Evolutionary conservation across 1,140 invertebrate genomes (phyloP), one percentile per base, ranked within the genome.

Genomic region (Caenorhabditis briggsae): DNA sequence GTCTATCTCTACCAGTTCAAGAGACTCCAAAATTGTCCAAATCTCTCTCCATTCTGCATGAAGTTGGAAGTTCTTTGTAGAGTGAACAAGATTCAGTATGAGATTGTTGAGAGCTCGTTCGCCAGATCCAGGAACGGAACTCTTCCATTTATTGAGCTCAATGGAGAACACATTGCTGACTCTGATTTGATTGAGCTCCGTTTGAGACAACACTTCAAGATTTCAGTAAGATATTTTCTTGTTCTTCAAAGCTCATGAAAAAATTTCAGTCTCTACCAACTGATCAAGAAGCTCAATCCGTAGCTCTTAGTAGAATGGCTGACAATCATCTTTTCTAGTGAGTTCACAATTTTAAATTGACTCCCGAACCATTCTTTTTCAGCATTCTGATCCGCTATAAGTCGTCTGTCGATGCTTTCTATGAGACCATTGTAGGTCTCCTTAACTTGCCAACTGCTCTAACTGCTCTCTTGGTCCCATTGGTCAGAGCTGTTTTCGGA

Each of bases 21-120:
- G 46, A 95, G 96, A 92, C 90, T 89, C 41, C 95, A 96, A 82
- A 94, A 96, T 89, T 93, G 97, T 90, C 96, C 96, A 46, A 97
- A 96, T 56, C 93, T 96, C 84, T 97, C 96, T 86, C 95, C 96
- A n/a, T 97, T 96, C 93, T 97, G 96, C 94, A 95, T 97, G 90
- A 97, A 97, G 94, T 95, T 97, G 87, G 96, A 97, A 94, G 96
- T 96, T 90, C 97, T 96, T 96, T 94, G 97, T 85, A 94, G 96
- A 92, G 94, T 97, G 89, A 95, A 95, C 90, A 96, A 95, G 89
- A 94, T 97, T 92, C 96, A 96, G 94, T 97, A 97, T 93, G 96
- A 97, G 84, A 43, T 64, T 43, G 20, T 59, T 41, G 55, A 86
- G 18, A 86, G 12, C 8, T 41, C 53, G 33, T 55, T 61, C 16